These are phyloP conservation scores for Aleiodes alternator DNA, from an alignment of 2,888 invertebrate genomes.

Conservation along the genomic window DNA sequence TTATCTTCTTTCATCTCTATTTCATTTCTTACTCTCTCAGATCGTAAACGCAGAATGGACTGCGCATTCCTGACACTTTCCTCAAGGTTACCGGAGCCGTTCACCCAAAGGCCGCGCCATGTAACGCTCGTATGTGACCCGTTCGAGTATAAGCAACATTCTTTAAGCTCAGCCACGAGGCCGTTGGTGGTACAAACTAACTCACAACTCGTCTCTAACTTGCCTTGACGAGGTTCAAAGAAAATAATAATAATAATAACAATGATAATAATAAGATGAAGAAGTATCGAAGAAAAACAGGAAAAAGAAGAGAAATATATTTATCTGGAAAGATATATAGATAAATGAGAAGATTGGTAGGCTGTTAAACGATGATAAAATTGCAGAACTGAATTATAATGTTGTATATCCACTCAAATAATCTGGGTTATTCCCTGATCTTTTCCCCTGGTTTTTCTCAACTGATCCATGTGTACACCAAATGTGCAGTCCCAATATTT, in stretches of 20 bases:
- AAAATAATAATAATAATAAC: not conserved
- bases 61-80: slow-evolving; percentile 66
- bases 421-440: too few relatives aligned
- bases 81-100: slow-evolving; percentile 67
- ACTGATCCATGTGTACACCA: too few relatives aligned
- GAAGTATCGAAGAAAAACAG: not conserved
- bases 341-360: not conserved
- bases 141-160: slow-evolving; percentile 36
- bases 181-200: slow-evolving; percentile 26
- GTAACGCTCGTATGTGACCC: slow-evolving; percentile 57
- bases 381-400: not conserved
- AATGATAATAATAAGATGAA: not conserved
- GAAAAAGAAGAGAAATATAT: not conserved
- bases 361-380: not conserved
- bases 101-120: slow-evolving; percentile 64
- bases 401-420: too few relatives aligned
- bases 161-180: slow-evolving; percentile 31
- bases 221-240: slow-evolving; percentile 14
- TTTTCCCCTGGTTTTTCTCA: too few relatives aligned
- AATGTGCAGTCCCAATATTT: too few relatives aligned
- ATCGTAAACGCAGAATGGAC: slow-evolving; percentile 19
- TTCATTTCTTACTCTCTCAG: not conserved
- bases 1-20: too few relatives aligned
- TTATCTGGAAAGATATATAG: not conserved
- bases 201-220: slow-evolving; percentile 24